Evolutionary conservation across 1,140 invertebrate genomes (phyloP).

Genomic region (Atta colombica): DNA sequence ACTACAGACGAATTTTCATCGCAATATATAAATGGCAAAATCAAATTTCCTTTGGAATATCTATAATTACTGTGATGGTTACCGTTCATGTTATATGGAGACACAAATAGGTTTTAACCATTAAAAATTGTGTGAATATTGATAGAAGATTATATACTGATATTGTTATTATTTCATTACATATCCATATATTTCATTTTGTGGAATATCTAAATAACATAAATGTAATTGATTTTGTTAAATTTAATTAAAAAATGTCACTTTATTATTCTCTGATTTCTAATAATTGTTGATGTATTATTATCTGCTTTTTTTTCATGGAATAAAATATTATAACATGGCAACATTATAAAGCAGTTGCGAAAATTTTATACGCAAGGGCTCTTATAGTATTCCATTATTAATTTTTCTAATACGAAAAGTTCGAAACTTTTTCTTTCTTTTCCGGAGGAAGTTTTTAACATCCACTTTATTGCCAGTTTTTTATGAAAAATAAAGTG

Average conservation of each 20-base stretch:
- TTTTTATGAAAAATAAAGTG: conserved; percentile 25
- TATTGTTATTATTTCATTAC: conserved; percentile 48
- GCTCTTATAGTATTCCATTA: conserved; percentile 12
- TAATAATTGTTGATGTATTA: background rate
- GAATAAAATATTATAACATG: background rate
- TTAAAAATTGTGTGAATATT: conserved; percentile 49
- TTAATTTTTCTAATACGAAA: conserved; percentile 4
- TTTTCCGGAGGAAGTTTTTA: background rate
- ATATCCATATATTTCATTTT: background rate
- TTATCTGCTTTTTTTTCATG: background rate
- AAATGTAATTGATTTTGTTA: conserved; percentile 26
- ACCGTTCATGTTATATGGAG: conserved; percentile 39
- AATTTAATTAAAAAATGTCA: conserved; percentile 31
- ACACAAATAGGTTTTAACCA: conserved; percentile 43
- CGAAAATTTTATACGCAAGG: background rate
- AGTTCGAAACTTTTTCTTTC: background rate
- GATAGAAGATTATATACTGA: conserved; percentile 30
- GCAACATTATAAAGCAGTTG: background rate
- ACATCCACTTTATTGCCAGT: background rate
- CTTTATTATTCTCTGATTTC: background rate
- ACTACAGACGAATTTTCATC: conserved; percentile 34
- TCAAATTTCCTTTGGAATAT: conserved; percentile 56
- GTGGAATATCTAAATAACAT: no score
- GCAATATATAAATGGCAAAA: conserved; percentile 38
- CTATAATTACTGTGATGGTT: conserved; percentile 46